Percentiles rank a stretch among this genome's conserved stretches.
phyloP scores from a whole-genome alignment of 1,140 invertebrate genomes.

The Wiebesia pumilae region DNA sequence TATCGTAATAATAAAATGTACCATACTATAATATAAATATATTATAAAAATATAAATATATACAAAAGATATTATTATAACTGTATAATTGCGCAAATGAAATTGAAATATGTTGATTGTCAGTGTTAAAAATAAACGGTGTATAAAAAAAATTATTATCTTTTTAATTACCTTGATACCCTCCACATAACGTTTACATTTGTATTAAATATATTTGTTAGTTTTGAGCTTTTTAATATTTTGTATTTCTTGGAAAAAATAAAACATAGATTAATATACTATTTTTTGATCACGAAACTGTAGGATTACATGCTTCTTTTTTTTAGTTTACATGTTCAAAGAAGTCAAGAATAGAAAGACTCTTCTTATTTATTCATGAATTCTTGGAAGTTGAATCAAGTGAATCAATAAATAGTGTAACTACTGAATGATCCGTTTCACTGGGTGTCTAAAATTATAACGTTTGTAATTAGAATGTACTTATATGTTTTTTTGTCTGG shows the following conservation, averaged over 20 bases:
- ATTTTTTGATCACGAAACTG: too few relatives aligned
- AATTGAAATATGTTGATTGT: conserved; percentile 70
- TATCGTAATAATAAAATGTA: conserved; percentile 60
- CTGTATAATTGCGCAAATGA: conserved; percentile 70
- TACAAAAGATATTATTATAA: conserved; percentile 62
- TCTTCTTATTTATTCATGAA: conserved; percentile 70
- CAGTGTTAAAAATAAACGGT: conserved; percentile 75
- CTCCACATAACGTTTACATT: not conserved
- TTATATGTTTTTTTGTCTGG: not conserved
- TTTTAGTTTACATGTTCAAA: not conserved
- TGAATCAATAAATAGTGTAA: conserved; percentile 72
- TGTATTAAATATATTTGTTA: not conserved
- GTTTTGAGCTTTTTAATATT: not conserved
- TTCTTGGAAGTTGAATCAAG: conserved; percentile 65
- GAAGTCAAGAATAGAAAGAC: conserved; percentile 64
- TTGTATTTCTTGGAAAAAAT: conserved; percentile 25
- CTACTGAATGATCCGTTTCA: not conserved
- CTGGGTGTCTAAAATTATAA: not conserved
- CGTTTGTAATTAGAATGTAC: not conserved
- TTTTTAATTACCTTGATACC: conserved; percentile 4
- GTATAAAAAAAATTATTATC: conserved; percentile 65
- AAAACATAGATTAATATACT: not conserved
- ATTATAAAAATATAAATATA: conserved; percentile 58
- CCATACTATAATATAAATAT: conserved; percentile 62
- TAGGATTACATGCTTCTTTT: too few relatives aligned